Conservation (phyloP, 2,797 vertebrate genomes). For the Sardinella longiceps region DNA sequence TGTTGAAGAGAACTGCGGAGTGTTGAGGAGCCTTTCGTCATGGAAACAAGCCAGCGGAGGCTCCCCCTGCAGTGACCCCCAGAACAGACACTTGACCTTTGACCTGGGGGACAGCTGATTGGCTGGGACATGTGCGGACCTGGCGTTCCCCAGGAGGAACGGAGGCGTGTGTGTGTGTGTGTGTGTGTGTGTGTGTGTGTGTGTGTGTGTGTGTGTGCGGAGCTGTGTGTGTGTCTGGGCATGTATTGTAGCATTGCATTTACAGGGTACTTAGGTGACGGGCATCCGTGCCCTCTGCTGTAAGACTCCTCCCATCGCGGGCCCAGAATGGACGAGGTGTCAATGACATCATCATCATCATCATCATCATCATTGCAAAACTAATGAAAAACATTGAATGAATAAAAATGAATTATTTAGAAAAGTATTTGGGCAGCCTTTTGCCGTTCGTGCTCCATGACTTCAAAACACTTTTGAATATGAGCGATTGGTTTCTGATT, state of each 20-base stretch:
- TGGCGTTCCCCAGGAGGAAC: too few relatives aligned
- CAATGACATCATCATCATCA: background rate
- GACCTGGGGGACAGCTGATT: too few relatives aligned
- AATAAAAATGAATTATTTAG: background rate
- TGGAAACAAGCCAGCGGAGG: too few relatives aligned
- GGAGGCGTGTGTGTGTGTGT: too few relatives aligned
- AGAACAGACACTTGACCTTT: too few relatives aligned
- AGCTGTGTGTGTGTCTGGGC: too few relatives aligned
- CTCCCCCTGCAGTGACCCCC: background rate
- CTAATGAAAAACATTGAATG: background rate
- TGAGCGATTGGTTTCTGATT: background rate
- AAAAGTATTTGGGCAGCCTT: background rate
- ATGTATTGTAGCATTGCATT: background rate
- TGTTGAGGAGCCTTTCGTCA: too few relatives aligned
- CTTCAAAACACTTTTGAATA: background rate
- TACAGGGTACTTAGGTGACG: background rate
- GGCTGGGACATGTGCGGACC: too few relatives aligned
- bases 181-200: too few relatives aligned
- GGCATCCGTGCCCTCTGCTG: too few relatives aligned
- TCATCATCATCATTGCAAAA: background rate
- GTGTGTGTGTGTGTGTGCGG: too few relatives aligned
- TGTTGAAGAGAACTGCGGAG: background rate
- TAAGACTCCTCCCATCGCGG: background rate
- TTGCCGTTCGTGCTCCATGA: background rate
- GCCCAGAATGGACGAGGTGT: background rate